Evolutionary conservation across 2,797 vertebrate species (phyloP), one percentile per base, ranked within the genome.

Genomic region (Cirrhinus molitorella): DNA sequence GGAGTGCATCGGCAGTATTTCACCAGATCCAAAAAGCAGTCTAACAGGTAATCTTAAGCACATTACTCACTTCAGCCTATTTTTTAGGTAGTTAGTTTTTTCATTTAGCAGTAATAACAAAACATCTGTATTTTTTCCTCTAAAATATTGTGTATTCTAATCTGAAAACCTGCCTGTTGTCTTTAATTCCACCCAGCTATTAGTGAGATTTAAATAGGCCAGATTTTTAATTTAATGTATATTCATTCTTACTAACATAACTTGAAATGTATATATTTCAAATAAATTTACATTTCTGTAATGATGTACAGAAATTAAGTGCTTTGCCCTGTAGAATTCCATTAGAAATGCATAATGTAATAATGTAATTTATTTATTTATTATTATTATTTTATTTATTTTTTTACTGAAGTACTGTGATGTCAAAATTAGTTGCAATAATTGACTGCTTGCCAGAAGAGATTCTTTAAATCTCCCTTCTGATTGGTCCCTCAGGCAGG

Each of bases 1-100:
- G 79, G 82, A 63, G 70, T 79, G 19, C 75, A 84, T 23, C 65
- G 53, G n/a, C 82, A 37, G 63, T 92, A 93, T 84, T 87, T 90
- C 40, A 93, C 91, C 17, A 73, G 70, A 28, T 83, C 85, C 51
- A 81, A 85, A 67, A 59, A 57, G 31, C 88, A 87, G 82, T 84
- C 89, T 82, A 85, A 93, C 81, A 90, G 92, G 96, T 96, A 92
- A 84, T 16, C 72, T n/a, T n/a, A 28, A 28, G 53, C 4, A 66
- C 16, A 7, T 19, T 7, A 12, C n/a, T n/a, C 37, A 51, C 23
- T 34, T n/a, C 14, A n/a, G n/a, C n/a, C n/a, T 31, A 10, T 71
- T 3, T 25, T 6, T 25, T 25, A n/a, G n/a, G n/a, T n/a, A n/a
- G n/a, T n/a, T n/a, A n/a, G n/a, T n/a, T n/a, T n/a, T n/a, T n/a